Percentiles rank a stretch among this genome's conserved stretches.
These are phyloP conservation scores for Channallabes apus DNA, from an alignment of 2,797 vertebrate genomes.

Conservation along the genomic window DNA sequence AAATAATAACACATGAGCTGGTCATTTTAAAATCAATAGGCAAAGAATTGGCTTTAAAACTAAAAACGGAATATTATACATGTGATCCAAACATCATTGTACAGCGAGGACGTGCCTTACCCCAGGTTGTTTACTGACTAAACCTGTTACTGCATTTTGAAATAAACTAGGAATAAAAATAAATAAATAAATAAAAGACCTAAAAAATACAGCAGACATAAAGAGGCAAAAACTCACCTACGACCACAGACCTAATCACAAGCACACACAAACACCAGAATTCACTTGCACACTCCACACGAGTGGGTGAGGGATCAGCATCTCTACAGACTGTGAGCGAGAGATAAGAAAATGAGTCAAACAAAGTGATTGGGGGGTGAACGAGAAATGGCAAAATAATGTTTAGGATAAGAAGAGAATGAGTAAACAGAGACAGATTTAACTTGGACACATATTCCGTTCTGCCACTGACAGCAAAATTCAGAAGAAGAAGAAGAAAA, in stretches of 20 bases:
- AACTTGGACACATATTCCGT: conserved; percentile 7
- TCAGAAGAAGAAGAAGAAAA: conserved; percentile 16
- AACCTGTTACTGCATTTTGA: conserved; percentile 50
- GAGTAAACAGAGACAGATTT: conserved; percentile 39
- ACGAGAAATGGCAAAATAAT: not conserved
- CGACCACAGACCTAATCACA: conserved; percentile 24
- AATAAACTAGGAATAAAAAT: conserved; percentile 1
- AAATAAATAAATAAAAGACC: not conserved
- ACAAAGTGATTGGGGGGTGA: conserved; percentile 28
- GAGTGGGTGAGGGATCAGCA: conserved; percentile 34
- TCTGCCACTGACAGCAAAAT: conserved; percentile 30
- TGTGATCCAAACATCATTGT: conserved; percentile 19
- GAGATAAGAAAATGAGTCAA: conserved; percentile 51
- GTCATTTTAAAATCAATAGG: not conserved
- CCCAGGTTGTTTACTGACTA: conserved; percentile 51
- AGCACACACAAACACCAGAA: conserved; percentile 15
- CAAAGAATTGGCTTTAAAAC: not conserved
- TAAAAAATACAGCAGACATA: conserved; percentile 20
- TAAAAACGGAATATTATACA: not conserved
- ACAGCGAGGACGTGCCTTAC: conserved; percentile 34
- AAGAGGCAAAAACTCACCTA: conserved; percentile 20
- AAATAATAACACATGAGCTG: not conserved
- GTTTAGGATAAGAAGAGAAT: conserved; percentile 18
- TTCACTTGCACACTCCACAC: conserved; percentile 4
- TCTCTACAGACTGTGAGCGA: conserved; percentile 47